Percentiles rank a stretch among this genome's conserved stretches.
Conservation (phyloP, 1,140 invertebrate species). For the roundworm (Caenorhabditis elegans) region WBcel235 BX284605.5:11859501-11860000, state of each 20-base stretch:
- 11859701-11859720: slow-evolving; percentile 5
- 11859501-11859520: background rate
- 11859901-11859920: background rate
- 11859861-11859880: background rate
- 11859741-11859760: slow-evolving; percentile 13
- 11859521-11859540: background rate
- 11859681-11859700: background rate
- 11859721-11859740: background rate
- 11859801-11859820: too few relatives aligned
- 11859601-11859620: slow-evolving; percentile 11
- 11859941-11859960: too few relatives aligned
- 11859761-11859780: background rate
- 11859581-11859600: background rate
- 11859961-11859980: too few relatives aligned
- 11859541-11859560: background rate
- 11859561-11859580: background rate
- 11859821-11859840: background rate
- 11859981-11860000: too few relatives aligned
- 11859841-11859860: background rate
- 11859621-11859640: slow-evolving; percentile 28
- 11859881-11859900: background rate
- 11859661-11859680: background rate
- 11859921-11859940: too few relatives aligned
- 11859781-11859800: background rate
- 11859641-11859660: slow-evolving; percentile 26